A percentile compares a stretch with the other conserved stretches of the same genome.
Evolutionary conservation across 1,140 invertebrate genomes (phyloP).

Genomic region (Centruroides vittatus): DNA sequence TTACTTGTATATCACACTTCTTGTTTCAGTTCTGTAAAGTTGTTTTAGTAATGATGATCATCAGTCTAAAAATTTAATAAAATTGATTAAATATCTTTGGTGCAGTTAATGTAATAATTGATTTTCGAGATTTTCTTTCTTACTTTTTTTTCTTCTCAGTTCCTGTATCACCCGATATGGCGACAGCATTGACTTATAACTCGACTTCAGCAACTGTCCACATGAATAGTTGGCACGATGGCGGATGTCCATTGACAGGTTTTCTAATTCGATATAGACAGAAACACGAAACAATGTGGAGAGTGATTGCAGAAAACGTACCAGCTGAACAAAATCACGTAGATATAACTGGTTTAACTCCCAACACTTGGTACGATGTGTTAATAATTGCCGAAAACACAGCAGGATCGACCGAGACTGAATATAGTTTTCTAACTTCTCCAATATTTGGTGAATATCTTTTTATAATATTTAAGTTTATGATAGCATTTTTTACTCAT

Average conservation of each 20-base stretch:
- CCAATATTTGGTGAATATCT: constrained; percentile 1
- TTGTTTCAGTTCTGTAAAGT: no score
- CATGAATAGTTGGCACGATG: constrained; percentile 37
- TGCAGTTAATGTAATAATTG: not conserved
- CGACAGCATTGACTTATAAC: constrained; percentile 23
- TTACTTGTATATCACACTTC: no score
- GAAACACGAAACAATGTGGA: constrained; percentile 21
- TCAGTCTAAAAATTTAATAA: no score
- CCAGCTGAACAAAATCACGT: constrained; percentile 2
- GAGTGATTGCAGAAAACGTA: constrained; percentile 9
- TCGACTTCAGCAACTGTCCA: constrained; percentile 32
- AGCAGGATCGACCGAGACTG: constrained; percentile 31
- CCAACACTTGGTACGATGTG: constrained; percentile 31
- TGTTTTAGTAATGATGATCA: no score
- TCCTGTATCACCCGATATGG: constrained; percentile 21
- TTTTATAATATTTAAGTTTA: no score
- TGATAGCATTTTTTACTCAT: no score
- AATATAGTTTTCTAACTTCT: constrained; percentile 28
- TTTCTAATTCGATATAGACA: constrained; percentile 34
- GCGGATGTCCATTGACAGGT: constrained; percentile 39
- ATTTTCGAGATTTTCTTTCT: not conserved
- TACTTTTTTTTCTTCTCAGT: constrained; percentile 13
- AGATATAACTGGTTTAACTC: constrained; percentile 10
- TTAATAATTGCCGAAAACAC: constrained; percentile 32
- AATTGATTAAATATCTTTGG: no score